phyloP scores from a whole-genome alignment of 2,113 vertebrate genomes.

The Eupsittula cactorum region DNA sequence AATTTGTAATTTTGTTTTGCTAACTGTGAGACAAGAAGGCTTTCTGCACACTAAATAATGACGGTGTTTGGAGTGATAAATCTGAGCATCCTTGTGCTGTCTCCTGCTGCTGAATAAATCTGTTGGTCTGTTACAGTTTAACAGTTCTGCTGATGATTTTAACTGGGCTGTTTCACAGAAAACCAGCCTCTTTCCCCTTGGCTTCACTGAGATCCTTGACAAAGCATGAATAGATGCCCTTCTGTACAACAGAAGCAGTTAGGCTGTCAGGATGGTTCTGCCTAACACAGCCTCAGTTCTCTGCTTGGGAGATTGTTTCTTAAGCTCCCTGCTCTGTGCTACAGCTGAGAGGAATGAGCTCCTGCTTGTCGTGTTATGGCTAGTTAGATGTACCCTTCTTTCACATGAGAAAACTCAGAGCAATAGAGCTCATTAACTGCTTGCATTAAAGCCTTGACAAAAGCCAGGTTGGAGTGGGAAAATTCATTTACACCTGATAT shows the following conservation, averaged over 20 bases:
- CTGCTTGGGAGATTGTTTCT: constrained; percentile 36
- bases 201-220: background rate
- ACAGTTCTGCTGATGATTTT: constrained; percentile 29
- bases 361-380: constrained; percentile 34
- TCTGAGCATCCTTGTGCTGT: constrained; percentile 59
- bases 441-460: constrained; percentile 59
- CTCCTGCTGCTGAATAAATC: constrained; percentile 52
- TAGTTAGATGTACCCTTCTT: constrained; percentile 34
- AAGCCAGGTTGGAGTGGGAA: constrained; percentile 67
- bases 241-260: background rate
- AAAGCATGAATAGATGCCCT: background rate
- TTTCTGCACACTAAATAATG: constrained; percentile 51
- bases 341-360: constrained; percentile 1
- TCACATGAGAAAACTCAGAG: constrained; percentile 38
- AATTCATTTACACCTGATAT: constrained; percentile 74
- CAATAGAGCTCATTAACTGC: constrained; percentile 65
- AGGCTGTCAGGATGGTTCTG: constrained; percentile 35
- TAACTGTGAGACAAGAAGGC: constrained; percentile 54
- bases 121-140: constrained; percentile 37
- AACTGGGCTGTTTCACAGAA: constrained; percentile 4
- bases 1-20: constrained; percentile 67
- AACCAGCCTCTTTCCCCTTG: background rate
- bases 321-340: constrained; percentile 31
- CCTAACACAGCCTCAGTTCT: constrained; percentile 3
- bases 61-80: constrained; percentile 55